Evolutionary conservation across 2,113 vertebrate species (phyloP).

Genomic region (Rana temporaria): DNA sequence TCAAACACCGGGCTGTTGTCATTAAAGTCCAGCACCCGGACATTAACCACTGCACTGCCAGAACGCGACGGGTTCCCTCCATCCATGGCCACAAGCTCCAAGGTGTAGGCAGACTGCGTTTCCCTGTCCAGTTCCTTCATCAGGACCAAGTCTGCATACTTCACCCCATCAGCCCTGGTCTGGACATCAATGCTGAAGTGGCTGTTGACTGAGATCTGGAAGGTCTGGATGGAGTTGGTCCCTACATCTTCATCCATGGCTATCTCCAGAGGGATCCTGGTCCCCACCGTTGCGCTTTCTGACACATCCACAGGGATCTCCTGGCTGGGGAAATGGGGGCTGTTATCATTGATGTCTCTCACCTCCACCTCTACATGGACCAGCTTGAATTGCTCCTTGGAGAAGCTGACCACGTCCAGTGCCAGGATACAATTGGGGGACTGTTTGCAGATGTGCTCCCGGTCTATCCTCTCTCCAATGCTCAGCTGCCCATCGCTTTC

Average conservation of each 20-base stretch:
- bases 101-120: constrained; percentile 80
- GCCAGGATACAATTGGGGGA: constrained; percentile 85
- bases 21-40: constrained; percentile 90
- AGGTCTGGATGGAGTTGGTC: constrained; percentile 90
- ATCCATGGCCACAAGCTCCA: constrained; percentile 90
- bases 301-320: constrained; percentile 89
- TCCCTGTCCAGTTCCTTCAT: constrained; percentile 92
- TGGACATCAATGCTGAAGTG: constrained; percentile 91
- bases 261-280: constrained; percentile 86
- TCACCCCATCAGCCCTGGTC: constrained; percentile 89
- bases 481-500: constrained; percentile 91
- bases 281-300: constrained; percentile 84
- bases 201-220: constrained; percentile 89
- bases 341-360: constrained; percentile 92
- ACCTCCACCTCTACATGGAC: constrained; percentile 95
- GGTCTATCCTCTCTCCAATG: constrained; percentile 88
- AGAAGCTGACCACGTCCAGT: constrained; percentile 94
- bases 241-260: constrained; percentile 90
- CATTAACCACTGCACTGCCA: constrained; percentile 82
- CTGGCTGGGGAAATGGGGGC: constrained; percentile 84
- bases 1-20: constrained; percentile 93
- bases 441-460: constrained; percentile 87
- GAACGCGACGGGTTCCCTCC: constrained; percentile 84
- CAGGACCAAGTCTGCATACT: constrained; percentile 91
- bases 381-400: constrained; percentile 88